Evolutionary conservation across 2,113 vertebrate genomes (phyloP), one percentile per base, ranked within the genome.

Genomic region (Atherinomorus stipes): DNA sequence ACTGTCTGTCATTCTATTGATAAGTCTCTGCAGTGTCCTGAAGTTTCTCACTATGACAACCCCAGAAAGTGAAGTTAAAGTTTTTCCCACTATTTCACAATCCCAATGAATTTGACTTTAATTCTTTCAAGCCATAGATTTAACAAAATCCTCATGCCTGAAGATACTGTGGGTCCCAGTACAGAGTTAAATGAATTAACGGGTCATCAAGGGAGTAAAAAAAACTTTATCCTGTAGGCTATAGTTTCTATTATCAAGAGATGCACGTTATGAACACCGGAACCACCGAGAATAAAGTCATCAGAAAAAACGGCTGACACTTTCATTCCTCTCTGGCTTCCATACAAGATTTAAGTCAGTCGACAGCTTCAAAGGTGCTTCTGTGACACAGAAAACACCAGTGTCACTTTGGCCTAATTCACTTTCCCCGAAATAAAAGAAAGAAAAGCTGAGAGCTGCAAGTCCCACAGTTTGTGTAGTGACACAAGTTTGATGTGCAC

Each of bases 311-410:
- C 18, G 10, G 42, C 28, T 49, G 66, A 69, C 50, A 9, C 0
- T 23, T 64, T 60, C 49, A 37, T 4, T 58, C 22, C 22, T 37
- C 44, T 11, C 61, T 38, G 28, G 40, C 42, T 28, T 49, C 42
- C 9, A 18, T 42, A 11, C 1, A 54, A 53, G 0, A 66, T 28
- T 65, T 37, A 23, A 64, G 53, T 56, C 42, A 38, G n/a, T 28
- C 10, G 11, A 19, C 11, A 22, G 53, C 26, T 78, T 78, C 76
- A 61, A 66, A 78, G 19, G 25, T 9, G 31, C n/a, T 65, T 25
- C 4, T 34, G 64, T 53, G 52, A 76, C 69, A 49, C 50, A 63
- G 5, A 57, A 52, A 44, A 23, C 7, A 31, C 1, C 10, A 4
- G 42, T 0, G 19, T 63, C 51, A 59, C 60, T 13, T 62, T 45